Evolutionary conservation across 2,113 vertebrate genomes (phyloP).

Genomic region (Leucopternis melanops): DNA sequence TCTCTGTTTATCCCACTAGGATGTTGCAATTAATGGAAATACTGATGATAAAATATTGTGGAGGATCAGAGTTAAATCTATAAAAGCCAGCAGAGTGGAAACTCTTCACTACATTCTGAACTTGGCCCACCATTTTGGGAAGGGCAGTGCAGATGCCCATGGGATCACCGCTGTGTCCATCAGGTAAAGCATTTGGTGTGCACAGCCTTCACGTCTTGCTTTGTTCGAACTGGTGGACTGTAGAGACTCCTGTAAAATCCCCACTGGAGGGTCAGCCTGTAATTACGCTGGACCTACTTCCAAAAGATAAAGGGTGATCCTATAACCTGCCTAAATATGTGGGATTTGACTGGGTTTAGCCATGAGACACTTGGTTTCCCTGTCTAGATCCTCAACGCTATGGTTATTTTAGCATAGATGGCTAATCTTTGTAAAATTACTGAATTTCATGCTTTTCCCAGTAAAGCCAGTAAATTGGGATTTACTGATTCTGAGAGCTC

Average conservation of each 20-base stretch:
- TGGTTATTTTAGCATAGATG: not conserved
- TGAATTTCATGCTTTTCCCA: not conserved
- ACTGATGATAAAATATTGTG: not conserved
- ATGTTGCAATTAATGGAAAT: not conserved
- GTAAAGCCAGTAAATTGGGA: not conserved
- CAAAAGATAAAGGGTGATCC: not conserved
- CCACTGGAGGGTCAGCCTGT: not conserved
- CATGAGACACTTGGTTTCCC: not conserved
- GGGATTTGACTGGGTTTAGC: not conserved
- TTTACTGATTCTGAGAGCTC: not conserved
- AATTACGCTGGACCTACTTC: not conserved
- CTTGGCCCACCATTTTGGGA: fast-evolving
- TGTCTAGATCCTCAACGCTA: not conserved
- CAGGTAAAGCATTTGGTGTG: not conserved
- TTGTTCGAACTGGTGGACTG: not conserved
- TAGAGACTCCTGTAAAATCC: not conserved
- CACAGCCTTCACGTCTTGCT: not conserved
- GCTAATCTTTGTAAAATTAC: not conserved
- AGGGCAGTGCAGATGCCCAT: not conserved
- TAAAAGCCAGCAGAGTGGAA: not conserved
- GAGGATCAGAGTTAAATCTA: not conserved
- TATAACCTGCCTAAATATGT: not conserved
- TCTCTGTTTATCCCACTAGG: not conserved
- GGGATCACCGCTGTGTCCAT: not conserved
- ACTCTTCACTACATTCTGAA: not conserved